Conservation (phyloP, 2,888 invertebrate genomes). For the Dichetophora obliterata region DNA sequence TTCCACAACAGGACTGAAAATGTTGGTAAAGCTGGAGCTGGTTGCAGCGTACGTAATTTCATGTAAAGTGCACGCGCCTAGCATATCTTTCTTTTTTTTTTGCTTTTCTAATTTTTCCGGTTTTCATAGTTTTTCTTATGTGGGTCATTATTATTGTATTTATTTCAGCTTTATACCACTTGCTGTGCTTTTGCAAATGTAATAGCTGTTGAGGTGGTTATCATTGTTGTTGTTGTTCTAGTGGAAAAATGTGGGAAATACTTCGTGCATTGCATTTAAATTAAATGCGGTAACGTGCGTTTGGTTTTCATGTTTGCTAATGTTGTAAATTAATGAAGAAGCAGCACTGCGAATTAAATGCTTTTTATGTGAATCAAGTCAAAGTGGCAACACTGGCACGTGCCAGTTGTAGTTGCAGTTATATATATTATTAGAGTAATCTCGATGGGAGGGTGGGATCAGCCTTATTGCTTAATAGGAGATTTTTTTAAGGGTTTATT, state of each 20-base stretch:
- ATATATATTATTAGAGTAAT: slow-evolving; percentile 2
- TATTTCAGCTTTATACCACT: too few relatives aligned
- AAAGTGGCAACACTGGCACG: slow-evolving; percentile 38
- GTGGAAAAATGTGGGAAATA: slow-evolving; percentile 29
- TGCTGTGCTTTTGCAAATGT: too few relatives aligned
- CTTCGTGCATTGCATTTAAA: slow-evolving; percentile 60
- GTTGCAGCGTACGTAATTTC: neutral
- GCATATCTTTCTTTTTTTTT: too few relatives aligned
- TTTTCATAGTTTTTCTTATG: neutral
- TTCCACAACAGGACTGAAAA: too few relatives aligned
- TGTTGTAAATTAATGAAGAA: slow-evolving; percentile 1
- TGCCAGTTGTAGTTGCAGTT: slow-evolving; percentile 40
- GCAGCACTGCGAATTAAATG: slow-evolving; percentile 29
- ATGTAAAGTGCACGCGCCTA: neutral
- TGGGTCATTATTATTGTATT: slow-evolving; percentile 5
- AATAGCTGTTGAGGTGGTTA: too few relatives aligned
- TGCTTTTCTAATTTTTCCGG: neutral
- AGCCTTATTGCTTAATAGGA: neutral
- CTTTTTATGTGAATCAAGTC: neutral
- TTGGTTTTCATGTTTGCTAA: slow-evolving; percentile 29
- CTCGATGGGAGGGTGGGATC: neutral
- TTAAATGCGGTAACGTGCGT: slow-evolving; percentile 50
- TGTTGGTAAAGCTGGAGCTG: too few relatives aligned
- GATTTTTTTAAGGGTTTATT: neutral
- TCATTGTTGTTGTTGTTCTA: slow-evolving; percentile 1